Base-by-base conservation (phyloP, 2,888 invertebrate genomes). In the Scaptomyza flava region DNA sequence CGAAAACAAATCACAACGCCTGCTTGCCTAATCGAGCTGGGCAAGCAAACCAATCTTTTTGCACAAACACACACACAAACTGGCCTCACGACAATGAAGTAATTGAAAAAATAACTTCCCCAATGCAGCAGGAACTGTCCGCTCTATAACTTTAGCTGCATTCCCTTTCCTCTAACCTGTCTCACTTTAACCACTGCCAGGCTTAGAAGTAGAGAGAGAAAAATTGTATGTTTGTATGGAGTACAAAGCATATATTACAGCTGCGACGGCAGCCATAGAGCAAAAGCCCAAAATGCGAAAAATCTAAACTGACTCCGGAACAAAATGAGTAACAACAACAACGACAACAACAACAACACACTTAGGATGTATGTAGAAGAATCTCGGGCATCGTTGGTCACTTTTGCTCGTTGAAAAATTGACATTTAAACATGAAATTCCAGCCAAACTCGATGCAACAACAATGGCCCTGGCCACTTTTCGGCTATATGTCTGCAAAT, bases 361-460 rank as follows among this genome's bases (percentile, higher is more conserved):
- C 53, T 46, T 12, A 38, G 45, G 20, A 6, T 9, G 5, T 4
- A 41, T 1, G 17, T 41, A 17, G 41, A 41, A 41, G 41, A 38
- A 36, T 61, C 38, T 50, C 65, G 34, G 69, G 53, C 69, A 60
- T 70, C 67, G 79, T 72, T 82, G 82, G 76, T 82, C 82, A 82
- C 80, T 82, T 82, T 80, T 77, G 80, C 76, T 80, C 78, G 78
- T 81, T 81, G 81, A 81, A 74, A 85, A 86, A 85, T 85, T 85
- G 84, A 86, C 84, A 85, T 84, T 85, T 85, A 85, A 86, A 86
- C 84, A 85, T 77, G 83, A 77, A 83, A 86, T 86, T 78, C 81
- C 74, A 77, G 62, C 73, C 68, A 79, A 41, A 78, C 69, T 67
- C 80, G 73, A 63, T 53, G 60, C 68, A 75, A 75, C 79, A 77